phyloP scores from a whole-genome alignment of 2,113 vertebrate species.

The Eira barbara region DNA sequence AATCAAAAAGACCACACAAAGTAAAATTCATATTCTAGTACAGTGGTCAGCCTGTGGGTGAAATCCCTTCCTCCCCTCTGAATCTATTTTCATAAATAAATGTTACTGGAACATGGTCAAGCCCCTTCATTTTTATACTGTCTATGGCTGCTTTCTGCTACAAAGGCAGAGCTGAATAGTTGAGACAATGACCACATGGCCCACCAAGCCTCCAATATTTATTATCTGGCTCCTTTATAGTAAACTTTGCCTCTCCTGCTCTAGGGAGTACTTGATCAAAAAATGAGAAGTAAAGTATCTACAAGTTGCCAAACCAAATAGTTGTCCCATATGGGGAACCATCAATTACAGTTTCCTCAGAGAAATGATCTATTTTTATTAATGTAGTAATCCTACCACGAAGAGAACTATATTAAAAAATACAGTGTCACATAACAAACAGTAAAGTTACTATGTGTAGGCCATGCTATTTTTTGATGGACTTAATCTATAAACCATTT shows the following conservation, averaged over 20 bases:
- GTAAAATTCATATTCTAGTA: not conserved
- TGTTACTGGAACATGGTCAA: not conserved
- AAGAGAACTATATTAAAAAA: constrained; percentile 5
- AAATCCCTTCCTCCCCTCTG: not conserved
- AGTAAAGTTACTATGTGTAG: not conserved
- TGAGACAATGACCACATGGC: not conserved
- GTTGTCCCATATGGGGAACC: not conserved
- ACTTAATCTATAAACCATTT: no score
- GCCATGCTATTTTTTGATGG: not conserved
- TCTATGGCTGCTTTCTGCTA: not conserved
- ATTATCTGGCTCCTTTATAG: not conserved
- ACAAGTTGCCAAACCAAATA: not conserved
- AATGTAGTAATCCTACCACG: not conserved
- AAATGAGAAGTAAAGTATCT: not conserved
- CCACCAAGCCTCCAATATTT: not conserved
- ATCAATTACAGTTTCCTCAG: not conserved
- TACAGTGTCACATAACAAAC: not conserved
- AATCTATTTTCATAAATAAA: not conserved
- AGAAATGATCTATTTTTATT: not conserved
- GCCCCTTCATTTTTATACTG: not conserved
- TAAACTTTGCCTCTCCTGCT: not conserved
- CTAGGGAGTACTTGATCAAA: not conserved
- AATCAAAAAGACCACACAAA: not conserved
- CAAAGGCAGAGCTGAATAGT: not conserved
- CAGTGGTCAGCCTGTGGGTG: not conserved